Base-by-base conservation (phyloP, 1,140 invertebrate species). In the Macrostomum lignano region DNA sequence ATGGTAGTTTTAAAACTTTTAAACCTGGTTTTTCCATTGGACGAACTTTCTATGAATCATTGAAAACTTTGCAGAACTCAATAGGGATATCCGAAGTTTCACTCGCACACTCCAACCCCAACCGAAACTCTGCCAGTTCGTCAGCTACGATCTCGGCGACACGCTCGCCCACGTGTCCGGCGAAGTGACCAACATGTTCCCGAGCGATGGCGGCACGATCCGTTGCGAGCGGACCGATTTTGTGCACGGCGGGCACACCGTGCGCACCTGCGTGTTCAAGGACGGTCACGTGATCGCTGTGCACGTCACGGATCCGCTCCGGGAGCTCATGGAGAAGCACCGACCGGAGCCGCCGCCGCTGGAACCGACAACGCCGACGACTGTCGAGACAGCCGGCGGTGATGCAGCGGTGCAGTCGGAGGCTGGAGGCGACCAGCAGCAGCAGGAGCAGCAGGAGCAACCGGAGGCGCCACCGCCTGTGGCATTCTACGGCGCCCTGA, bases 91-190 rank as follows among this genome's bases (percentile, higher is more conserved):
- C n/a, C n/a, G n/a, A n/a, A n/a, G n/a, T n/a, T n/a, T n/a, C n/a
- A n/a, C n/a, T n/a, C n/a, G n/a, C n/a, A n/a, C n/a, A n/a, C n/a
- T n/a, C n/a, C n/a, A n/a, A n/a, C n/a, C 41, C 41, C 19, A 46
- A 48, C 7, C 39, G n/a, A n/a, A n/a, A n/a, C n/a, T n/a, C n/a
- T n/a, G n/a, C n/a, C n/a, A n/a, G n/a, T 55, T 55, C 36, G 42
- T 38, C 33, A 52, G 53, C 7, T 58, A 55, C 38, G 46, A 58
- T 39, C 38, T 55, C 10, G 52, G 51, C 17, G 51, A 53, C 34
- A 43, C 48, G 17, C 37, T 58, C 21, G 45, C 55, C 2, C 48
- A 55, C 41, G 43, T 47, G 3, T 46, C 46, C 21, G 49, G 51
- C 7, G 46, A 44, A 17, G 40, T 45, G 9, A 46, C 48, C 17